phyloP scores from a whole-genome alignment of 2,888 invertebrate genomes.

The Xanthorhoe designata region DNA sequence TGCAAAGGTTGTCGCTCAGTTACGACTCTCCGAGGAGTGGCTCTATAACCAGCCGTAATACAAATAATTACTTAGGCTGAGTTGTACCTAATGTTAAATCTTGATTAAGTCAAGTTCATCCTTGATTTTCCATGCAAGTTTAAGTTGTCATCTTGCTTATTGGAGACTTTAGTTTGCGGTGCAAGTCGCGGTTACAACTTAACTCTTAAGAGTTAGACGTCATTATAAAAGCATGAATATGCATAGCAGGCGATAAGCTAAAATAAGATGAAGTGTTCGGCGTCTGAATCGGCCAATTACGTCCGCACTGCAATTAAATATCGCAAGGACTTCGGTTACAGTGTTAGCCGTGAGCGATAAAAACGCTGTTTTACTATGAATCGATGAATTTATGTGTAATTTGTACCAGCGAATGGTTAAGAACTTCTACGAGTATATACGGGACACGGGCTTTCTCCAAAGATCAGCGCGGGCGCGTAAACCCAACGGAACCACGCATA shows the following conservation, averaged over 20 bases:
- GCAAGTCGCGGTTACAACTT: constrained; percentile 43
- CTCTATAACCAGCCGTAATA: constrained; percentile 50
- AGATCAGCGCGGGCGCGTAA: constrained; percentile 61
- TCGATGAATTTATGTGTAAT: constrained; percentile 71
- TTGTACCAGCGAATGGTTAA: constrained; percentile 65
- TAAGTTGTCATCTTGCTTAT: constrained; percentile 8
- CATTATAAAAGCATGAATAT: constrained; percentile 67
- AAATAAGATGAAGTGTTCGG: constrained; percentile 64
- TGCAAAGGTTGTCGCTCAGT: constrained; percentile 41
- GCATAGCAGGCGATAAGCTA: constrained; percentile 61
- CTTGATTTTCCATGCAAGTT: constrained; percentile 13
- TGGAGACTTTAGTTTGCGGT: constrained; percentile 9
- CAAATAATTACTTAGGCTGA: constrained; percentile 48
- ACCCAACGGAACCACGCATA: constrained; percentile 75
- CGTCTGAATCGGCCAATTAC: constrained; percentile 61
- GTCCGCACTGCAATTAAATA: constrained; percentile 63
- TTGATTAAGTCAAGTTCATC: background rate
- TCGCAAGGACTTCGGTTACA: constrained; percentile 62
- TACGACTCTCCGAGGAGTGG: constrained; percentile 50
- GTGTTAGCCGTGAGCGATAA: constrained; percentile 61
- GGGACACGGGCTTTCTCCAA: constrained; percentile 77
- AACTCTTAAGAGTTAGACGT: constrained; percentile 55
- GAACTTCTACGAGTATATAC: constrained; percentile 67
- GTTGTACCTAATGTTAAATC: constrained; percentile 11
- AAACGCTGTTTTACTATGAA: constrained; percentile 66